phyloP scores from a whole-genome alignment of 2,888 invertebrate genomes.

The Pyralis farinalis region DNA sequence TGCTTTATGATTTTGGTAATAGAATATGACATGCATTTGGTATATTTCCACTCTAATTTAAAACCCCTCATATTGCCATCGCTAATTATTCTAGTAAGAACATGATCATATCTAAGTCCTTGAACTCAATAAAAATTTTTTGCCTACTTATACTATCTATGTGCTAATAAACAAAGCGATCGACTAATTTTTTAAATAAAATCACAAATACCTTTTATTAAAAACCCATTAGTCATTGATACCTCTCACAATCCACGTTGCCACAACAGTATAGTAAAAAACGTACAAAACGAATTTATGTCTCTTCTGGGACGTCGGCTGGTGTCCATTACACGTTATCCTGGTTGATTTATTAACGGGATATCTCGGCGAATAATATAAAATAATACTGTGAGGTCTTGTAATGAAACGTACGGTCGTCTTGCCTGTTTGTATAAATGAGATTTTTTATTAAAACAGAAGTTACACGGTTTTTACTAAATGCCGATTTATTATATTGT shows the following conservation, averaged over 20 bases:
- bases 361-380: conserved; percentile 59
- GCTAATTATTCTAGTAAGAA: no score
- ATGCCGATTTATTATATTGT: neutral
- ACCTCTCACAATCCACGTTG: conserved; percentile 31
- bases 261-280: conserved; percentile 64
- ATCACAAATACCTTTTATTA: conserved; percentile 23
- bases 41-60: no score
- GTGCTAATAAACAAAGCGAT: no score
- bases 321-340: conserved; percentile 76
- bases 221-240: conserved; percentile 45
- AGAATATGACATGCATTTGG: no score
- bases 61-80: no score
- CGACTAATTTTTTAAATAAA: neutral
- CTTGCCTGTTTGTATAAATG: conserved; percentile 1
- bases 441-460: neutral
- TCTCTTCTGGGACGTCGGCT: conserved; percentile 56
- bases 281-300: conserved; percentile 69
- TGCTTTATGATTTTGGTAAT: no score
- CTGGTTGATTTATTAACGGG: conserved; percentile 71
- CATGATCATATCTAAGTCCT: no score
- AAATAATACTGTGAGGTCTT: conserved; percentile 51
- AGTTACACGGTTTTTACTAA: neutral
- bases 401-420: conserved; percentile 32
- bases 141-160: no score
- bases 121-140: no score